These are phyloP conservation scores for Capitulum mitella DNA, from an alignment of 2,888 invertebrate genomes.

Conservation along the genomic window DNA sequence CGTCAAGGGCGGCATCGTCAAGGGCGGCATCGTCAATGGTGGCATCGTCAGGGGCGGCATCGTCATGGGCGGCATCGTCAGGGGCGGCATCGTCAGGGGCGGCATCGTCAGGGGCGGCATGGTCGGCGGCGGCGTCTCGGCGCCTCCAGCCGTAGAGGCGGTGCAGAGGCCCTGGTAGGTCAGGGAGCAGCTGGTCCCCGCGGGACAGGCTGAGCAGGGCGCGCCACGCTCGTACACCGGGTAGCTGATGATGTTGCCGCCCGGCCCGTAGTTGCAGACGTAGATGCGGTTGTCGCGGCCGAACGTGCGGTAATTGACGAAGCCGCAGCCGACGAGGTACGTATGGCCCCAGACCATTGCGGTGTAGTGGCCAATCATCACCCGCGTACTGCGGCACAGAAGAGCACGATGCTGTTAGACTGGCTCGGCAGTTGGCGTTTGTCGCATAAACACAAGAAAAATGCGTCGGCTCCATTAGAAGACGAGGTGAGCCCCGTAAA, in stretches of 20 bases:
- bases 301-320: conserved; percentile 66
- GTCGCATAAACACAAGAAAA: too few relatives aligned
- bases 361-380: conserved; percentile 43
- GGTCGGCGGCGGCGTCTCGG: not conserved
- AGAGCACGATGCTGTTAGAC: too few relatives aligned
- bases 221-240: conserved; percentile 41
- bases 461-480: too few relatives aligned
- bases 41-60: not conserved
- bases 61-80: not conserved
- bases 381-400: conserved; percentile 32
- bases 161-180: conserved; percentile 40
- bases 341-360: conserved; percentile 85
- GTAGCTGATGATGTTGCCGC: conserved; percentile 41
- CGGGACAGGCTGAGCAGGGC: conserved; percentile 40
- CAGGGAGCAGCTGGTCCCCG: conserved; percentile 39
- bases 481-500: too few relatives aligned
- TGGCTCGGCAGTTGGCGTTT: too few relatives aligned
- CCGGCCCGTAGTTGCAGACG: conserved; percentile 78
- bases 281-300: conserved; percentile 69
- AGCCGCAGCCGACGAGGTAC: conserved; percentile 77
- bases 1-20: not conserved
- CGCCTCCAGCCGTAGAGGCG: not conserved
- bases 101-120: not conserved
- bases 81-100: not conserved
- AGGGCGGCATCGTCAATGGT: not conserved